Conservation (phyloP, 2,888 invertebrate genomes). For the Scaeva pyrastri region DNA sequence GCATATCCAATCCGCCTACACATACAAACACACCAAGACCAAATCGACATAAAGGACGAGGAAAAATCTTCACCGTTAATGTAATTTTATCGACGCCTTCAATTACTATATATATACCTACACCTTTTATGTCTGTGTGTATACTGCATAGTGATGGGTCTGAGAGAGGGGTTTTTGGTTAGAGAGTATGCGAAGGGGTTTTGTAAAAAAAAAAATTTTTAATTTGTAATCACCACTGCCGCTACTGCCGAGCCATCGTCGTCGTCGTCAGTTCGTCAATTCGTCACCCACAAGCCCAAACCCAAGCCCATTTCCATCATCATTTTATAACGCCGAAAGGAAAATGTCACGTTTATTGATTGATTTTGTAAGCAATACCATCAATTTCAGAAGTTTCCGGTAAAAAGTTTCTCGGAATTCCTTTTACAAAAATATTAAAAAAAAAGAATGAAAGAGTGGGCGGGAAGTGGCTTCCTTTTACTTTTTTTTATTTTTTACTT, state of each 20-base stretch:
- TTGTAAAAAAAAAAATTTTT: neutral
- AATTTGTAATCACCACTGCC: slow-evolving; percentile 11
- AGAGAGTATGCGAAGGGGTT: no score
- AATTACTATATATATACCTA: slow-evolving; percentile 25
- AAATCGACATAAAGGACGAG: slow-evolving; percentile 13
- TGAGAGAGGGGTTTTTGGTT: neutral
- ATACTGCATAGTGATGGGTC: neutral
- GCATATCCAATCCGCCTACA: no score
- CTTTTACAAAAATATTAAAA: slow-evolving; percentile 11
- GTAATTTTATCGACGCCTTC: slow-evolving; percentile 59
- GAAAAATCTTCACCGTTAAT: slow-evolving; percentile 47
- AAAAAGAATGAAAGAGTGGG: neutral
- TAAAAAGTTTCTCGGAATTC: slow-evolving; percentile 43
- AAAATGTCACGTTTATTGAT: slow-evolving; percentile 69
- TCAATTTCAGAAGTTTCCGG: slow-evolving; percentile 63
- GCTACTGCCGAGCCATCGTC: no score
- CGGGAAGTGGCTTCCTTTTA: neutral
- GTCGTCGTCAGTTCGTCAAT: no score
- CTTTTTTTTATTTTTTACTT: neutral
- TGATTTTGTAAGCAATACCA: slow-evolving; percentile 70
- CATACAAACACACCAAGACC: neutral
- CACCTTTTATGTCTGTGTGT: no score
- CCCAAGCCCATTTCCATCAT: neutral
- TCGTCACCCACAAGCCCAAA: no score
- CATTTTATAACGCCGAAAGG: slow-evolving; percentile 29